These are phyloP conservation scores for Platichthys stellatus DNA, from an alignment of 2,113 vertebrate genomes.

Conservation along the genomic window DNA sequence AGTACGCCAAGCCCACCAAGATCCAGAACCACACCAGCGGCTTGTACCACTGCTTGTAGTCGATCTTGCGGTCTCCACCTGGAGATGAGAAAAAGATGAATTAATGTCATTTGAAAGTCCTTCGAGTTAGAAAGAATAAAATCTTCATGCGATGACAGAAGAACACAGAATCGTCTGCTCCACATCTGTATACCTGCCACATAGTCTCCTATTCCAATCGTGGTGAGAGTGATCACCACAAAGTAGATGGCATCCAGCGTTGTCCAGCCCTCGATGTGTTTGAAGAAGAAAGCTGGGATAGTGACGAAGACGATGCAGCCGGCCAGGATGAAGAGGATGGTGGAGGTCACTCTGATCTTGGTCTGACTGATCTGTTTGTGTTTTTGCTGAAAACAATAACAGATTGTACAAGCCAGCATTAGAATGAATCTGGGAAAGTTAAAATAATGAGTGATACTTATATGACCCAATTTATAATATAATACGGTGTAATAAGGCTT, in stretches of 20 bases:
- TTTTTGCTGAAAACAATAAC: conserved; percentile 86
- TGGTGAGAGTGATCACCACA: conserved; percentile 97
- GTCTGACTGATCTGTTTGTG: conserved; percentile 98
- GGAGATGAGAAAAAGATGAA: conserved; percentile 47
- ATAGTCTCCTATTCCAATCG: conserved; percentile 97
- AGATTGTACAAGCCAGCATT: background rate
- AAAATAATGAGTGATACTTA: too few relatives aligned
- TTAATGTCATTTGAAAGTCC: background rate
- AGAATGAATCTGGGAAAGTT: too few relatives aligned
- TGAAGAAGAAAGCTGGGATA: conserved; percentile 95
- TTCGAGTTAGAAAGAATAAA: background rate
- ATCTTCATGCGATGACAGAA: background rate
- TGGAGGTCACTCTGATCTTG: conserved; percentile 97
- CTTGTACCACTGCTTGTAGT: conserved; percentile 96
- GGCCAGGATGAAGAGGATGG: conserved; percentile 94
- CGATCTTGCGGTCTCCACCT: conserved; percentile 91
- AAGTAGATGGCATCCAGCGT: conserved; percentile 97
- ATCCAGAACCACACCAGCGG: conserved; percentile 99
- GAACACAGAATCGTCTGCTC: background rate
- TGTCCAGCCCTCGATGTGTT: conserved; percentile 94
- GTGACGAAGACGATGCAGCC: conserved; percentile 97
- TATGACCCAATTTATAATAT: background rate
- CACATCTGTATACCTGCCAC: conserved; percentile 88
- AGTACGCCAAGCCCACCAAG: conserved; percentile 96
- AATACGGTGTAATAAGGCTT: background rate